Evolutionary conservation across 2,797 vertebrate genomes (phyloP).

Genomic region (Amblyopsis hoosieri): DNA sequence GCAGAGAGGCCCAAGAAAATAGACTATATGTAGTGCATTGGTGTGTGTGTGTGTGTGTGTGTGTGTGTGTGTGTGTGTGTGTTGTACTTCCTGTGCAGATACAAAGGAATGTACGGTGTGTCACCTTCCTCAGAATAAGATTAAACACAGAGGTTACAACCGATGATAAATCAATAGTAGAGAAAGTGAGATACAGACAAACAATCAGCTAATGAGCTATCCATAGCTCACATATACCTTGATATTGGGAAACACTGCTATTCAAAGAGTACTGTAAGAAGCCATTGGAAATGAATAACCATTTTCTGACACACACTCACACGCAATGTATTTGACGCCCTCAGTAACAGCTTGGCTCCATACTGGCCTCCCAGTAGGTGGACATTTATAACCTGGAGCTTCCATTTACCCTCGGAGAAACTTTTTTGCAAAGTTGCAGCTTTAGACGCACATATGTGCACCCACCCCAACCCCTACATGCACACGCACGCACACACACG

Average conservation of each 20-base stretch:
- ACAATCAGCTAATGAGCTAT: conserved; percentile 12
- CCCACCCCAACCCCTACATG: not conserved
- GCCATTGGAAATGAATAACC: not conserved
- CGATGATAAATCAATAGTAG: conserved; percentile 9
- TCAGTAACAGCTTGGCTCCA: conserved; percentile 29
- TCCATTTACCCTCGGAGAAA: conserved; percentile 8
- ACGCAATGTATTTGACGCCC: conserved; percentile 22
- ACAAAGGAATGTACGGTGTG: conserved; percentile 21
- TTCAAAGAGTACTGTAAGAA: conserved; percentile 9
- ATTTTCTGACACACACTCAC: not conserved
- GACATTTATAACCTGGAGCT: conserved; percentile 39
- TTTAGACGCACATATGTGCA: not conserved
- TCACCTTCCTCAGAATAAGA: conserved; percentile 14
- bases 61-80: conserved; percentile 13
- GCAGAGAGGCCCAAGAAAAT: conserved; percentile 13
- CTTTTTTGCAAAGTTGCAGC: not conserved
- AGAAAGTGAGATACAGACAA: conserved; percentile 6
- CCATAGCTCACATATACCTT: conserved; percentile 12
- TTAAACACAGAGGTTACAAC: conserved; percentile 11
- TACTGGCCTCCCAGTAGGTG: conserved; percentile 35
- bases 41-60: conserved; percentile 11
- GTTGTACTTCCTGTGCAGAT: conserved; percentile 1
- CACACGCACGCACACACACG: conserved; percentile 8
- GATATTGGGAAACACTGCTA: conserved; percentile 10
- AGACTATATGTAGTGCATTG: not conserved